These are phyloP conservation scores for Trachythela sp. DNA, from an alignment of 64 coral and sea anemone species.

Conservation along the genomic window DNA sequence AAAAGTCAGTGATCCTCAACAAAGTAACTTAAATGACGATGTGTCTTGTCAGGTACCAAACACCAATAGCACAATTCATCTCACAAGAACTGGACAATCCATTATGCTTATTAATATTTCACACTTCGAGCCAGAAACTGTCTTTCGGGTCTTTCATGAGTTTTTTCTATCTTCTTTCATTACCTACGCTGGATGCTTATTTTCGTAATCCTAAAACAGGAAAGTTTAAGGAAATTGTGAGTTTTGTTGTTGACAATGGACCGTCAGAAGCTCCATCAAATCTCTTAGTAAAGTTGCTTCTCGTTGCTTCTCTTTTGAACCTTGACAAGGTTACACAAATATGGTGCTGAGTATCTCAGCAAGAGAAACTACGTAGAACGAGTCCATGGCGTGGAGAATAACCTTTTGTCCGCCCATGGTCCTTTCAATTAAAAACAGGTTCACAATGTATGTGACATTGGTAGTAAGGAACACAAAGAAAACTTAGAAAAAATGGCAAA, in stretches of 20 bases:
- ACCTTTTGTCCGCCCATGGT: constrained; percentile 34
- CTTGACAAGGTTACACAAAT: constrained; percentile 33
- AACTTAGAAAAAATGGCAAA: constrained; percentile 42
- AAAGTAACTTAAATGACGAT: too few species aligned
- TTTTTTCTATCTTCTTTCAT: neutral
- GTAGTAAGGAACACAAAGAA: constrained; percentile 44
- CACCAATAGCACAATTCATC: neutral
- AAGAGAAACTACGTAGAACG: too few species aligned
- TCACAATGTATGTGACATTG: neutral
- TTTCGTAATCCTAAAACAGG: constrained; percentile 13
- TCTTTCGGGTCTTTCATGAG: constrained; percentile 14
- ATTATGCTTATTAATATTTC: neutral
- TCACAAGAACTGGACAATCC: constrained; percentile 26
- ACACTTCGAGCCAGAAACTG: neutral
- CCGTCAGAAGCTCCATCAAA: constrained; percentile 45
- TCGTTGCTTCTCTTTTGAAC: constrained; percentile 31
- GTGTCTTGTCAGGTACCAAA: too few species aligned
- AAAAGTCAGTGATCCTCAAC: too few species aligned
- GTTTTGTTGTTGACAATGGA: constrained; percentile 53
- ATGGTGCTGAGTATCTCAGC: constrained; percentile 5
- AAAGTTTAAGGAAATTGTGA: neutral
- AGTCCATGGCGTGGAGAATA: too few species aligned
- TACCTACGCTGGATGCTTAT: neutral
- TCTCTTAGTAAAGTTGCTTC: constrained; percentile 29
- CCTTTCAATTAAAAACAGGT: constrained; percentile 33